Conservation (phyloP, 2,113 vertebrate genomes). For the Nipponia nippon region DNA sequence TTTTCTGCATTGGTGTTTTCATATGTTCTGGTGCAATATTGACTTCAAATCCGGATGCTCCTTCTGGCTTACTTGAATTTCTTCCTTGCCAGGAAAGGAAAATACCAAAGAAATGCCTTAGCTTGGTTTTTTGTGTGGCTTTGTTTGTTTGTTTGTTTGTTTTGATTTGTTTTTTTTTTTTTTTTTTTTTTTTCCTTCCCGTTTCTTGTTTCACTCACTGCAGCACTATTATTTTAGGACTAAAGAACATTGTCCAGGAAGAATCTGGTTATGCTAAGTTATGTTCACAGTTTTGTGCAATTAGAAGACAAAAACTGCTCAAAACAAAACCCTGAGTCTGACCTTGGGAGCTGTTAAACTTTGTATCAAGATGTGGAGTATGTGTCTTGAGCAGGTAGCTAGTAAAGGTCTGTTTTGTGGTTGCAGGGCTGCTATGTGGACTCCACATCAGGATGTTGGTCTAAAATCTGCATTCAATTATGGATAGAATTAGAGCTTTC, state of each 20-base stretch:
- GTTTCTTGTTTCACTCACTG: not conserved
- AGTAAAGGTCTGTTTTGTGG: not conserved
- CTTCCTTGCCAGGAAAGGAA: slow-evolving; percentile 33
- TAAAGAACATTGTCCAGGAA: not conserved
- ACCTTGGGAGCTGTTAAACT: not conserved
- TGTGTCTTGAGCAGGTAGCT: not conserved
- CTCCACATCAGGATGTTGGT: not conserved
- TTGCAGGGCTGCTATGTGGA: not conserved
- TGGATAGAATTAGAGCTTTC: not conserved
- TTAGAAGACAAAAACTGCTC: not conserved
- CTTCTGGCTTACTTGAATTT: slow-evolving; percentile 59
- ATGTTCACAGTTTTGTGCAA: not conserved
- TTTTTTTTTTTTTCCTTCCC: not conserved
- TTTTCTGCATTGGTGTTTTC: slow-evolving; percentile 61
- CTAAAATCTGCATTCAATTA: not conserved
- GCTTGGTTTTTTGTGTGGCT: not conserved
- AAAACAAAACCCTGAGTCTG: not conserved
- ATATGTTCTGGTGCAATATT: slow-evolving; percentile 50
- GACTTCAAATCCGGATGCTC: slow-evolving; percentile 55
- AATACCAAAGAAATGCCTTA: slow-evolving; percentile 35
- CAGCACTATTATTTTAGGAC: not conserved
- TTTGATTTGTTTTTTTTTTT: not conserved
- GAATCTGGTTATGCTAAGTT: not conserved
- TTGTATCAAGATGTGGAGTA: not conserved
- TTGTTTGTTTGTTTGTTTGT: not conserved